These are phyloP conservation scores for Agrotis ipsilon DNA, from an alignment of 2,888 invertebrate genomes.

Conservation along the genomic window DNA sequence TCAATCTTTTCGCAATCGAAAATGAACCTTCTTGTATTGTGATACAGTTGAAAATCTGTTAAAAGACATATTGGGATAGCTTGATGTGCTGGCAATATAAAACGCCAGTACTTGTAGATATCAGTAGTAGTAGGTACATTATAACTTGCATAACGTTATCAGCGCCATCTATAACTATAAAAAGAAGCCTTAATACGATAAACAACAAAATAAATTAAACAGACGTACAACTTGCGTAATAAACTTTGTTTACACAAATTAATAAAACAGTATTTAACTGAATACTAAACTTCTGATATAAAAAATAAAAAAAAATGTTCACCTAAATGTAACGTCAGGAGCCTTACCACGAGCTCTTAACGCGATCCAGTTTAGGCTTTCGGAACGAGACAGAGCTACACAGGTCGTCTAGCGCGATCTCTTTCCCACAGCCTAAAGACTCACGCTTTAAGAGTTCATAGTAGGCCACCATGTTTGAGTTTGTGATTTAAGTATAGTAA, in stretches of 20 bases:
- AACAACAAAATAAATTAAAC: conserved; percentile 68
- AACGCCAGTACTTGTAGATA: background rate
- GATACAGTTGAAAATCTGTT: too few species aligned
- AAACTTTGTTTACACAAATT: conserved; percentile 69
- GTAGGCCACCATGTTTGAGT: too few species aligned
- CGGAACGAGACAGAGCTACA: too few species aligned
- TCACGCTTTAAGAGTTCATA: too few species aligned
- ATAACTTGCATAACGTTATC: background rate
- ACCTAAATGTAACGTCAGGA: conserved; percentile 44
- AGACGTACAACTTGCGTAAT: conserved; percentile 58
- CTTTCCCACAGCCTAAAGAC: too few species aligned
- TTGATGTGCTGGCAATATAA: too few species aligned
- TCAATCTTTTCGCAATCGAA: too few species aligned
- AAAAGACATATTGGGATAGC: too few species aligned
- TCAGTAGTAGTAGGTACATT: conserved; percentile 27
- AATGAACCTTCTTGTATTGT: too few species aligned
- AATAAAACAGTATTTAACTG: conserved; percentile 61
- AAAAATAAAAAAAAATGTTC: conserved; percentile 53
- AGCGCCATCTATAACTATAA: conserved; percentile 37
- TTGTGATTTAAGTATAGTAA: conserved; percentile 40
- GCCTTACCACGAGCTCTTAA: too few species aligned
- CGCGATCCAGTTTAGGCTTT: too few species aligned
- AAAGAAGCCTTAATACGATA: conserved; percentile 57
- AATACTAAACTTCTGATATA: conserved; percentile 60
- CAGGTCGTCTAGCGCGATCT: too few species aligned